Conservation (phyloP, 2,888 invertebrate genomes). For the Temnothorax rugatulus region DNA sequence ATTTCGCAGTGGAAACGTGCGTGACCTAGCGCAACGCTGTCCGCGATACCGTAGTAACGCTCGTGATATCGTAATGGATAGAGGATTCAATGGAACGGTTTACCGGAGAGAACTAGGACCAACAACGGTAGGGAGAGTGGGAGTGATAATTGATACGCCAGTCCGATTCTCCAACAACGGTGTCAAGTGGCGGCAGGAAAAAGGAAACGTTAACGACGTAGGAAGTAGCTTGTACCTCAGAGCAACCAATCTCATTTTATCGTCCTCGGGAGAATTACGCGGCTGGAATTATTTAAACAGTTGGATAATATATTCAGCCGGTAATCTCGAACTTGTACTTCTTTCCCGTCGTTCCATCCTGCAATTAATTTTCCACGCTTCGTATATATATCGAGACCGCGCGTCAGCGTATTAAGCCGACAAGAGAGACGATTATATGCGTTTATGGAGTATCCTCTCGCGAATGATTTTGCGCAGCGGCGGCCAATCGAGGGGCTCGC, state of each 20-base stretch:
- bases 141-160: slow-evolving; percentile 13
- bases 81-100: slow-evolving; percentile 27
- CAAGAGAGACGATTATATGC: neutral
- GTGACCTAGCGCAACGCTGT: slow-evolving; percentile 39
- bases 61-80: slow-evolving; percentile 34
- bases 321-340: neutral
- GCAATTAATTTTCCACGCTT: slow-evolving; percentile 5
- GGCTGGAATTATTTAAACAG: neutral
- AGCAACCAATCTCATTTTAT: neutral
- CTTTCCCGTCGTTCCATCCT: too few species aligned
- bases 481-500: slow-evolving; percentile 32
- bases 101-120: neutral
- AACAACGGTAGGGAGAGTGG: neutral
- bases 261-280: neutral
- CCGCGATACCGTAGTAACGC: slow-evolving; percentile 28
- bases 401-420: neutral
- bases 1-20: slow-evolving; percentile 28
- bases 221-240: neutral
- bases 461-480: slow-evolving; percentile 27
- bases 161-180: neutral
- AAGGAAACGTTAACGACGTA: neutral
- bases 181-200: neutral
- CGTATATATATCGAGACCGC: too few species aligned
- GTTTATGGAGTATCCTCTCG: slow-evolving; percentile 5
- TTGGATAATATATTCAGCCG: neutral